phyloP scores from a whole-genome alignment of 2,888 invertebrate species.

The Drosophila colorata region DNA sequence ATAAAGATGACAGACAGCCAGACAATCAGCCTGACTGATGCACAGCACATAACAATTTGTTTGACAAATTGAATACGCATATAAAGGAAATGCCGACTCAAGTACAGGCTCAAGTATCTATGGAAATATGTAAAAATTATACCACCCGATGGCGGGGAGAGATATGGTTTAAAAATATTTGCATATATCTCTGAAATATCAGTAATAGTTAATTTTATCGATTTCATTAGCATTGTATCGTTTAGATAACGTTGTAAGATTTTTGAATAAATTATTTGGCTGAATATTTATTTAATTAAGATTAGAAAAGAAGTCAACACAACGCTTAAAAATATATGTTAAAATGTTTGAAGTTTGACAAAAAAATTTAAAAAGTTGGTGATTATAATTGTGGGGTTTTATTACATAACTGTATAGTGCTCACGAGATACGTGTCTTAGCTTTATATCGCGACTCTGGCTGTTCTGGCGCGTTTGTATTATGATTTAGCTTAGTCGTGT shows the following conservation, averaged over 20 bases:
- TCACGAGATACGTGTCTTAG: too few relatives aligned
- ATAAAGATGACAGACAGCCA: constrained; percentile 48
- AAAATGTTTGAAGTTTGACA: neutral
- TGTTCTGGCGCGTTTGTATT: too few relatives aligned
- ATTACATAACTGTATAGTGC: neutral
- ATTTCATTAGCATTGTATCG: constrained; percentile 32
- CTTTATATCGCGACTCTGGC: too few relatives aligned
- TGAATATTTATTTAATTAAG: constrained; percentile 19
- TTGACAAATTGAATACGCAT: constrained; percentile 57
- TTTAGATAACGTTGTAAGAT: constrained; percentile 6
- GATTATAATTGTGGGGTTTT: constrained; percentile 1
- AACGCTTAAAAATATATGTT: neutral
- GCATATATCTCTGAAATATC: constrained; percentile 26
- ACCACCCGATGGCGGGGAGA: neutral
- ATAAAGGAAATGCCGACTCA: constrained; percentile 47
- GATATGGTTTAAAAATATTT: constrained; percentile 20
- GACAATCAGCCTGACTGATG: constrained; percentile 34
- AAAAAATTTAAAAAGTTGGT: too few relatives aligned
- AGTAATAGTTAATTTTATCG: constrained; percentile 24
- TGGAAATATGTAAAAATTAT: constrained; percentile 45
- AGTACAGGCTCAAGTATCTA: constrained; percentile 45
- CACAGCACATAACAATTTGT: constrained; percentile 27
- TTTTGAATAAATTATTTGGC: constrained; percentile 36
- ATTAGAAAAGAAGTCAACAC: neutral
- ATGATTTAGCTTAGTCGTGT: too few relatives aligned